Evolutionary conservation across 1,140 invertebrate genomes (phyloP).

Genomic region (Helicoverpa zea): DNA sequence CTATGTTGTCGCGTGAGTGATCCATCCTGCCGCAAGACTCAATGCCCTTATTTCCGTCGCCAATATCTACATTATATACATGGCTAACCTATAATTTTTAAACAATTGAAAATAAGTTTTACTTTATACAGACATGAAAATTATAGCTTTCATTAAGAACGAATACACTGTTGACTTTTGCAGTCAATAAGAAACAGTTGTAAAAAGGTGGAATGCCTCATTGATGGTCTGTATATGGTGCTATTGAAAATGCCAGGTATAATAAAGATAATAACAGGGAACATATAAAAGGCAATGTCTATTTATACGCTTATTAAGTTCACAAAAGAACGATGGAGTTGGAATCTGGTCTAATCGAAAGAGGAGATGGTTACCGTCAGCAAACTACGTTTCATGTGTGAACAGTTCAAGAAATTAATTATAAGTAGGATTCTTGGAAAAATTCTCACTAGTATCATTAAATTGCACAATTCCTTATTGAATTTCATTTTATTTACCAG

Average conservation of each 20-base stretch:
- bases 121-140: slow-evolving; percentile 50
- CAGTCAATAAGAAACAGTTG: slow-evolving; percentile 40
- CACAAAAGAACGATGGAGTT: slow-evolving; percentile 33
- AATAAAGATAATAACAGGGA: slow-evolving; percentile 53
- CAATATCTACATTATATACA: slow-evolving; percentile 16
- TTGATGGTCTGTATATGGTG: slow-evolving; percentile 49
- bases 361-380: slow-evolving; percentile 13
- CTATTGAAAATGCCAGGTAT: slow-evolving; percentile 48
- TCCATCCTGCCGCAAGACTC: slow-evolving; percentile 48
- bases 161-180: slow-evolving; percentile 56
- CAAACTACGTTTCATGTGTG: slow-evolving; percentile 4
- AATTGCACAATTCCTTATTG: slow-evolving; percentile 26
- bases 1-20: slow-evolving; percentile 37
- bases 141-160: slow-evolving; percentile 52
- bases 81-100: slow-evolving; percentile 33
- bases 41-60: slow-evolving; percentile 45
- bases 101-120: slow-evolving; percentile 39
- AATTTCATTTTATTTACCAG: slow-evolving; percentile 19
- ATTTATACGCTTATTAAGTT: slow-evolving; percentile 52
- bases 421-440: slow-evolving; percentile 19
- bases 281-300: slow-evolving; percentile 52
- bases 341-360: slow-evolving; percentile 47
- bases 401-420: slow-evolving; percentile 21
- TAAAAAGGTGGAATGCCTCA: slow-evolving; percentile 47
- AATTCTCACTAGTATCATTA: slow-evolving; percentile 1